Evolutionary conservation across 2,888 invertebrate species (phyloP).

Genomic region (Oscheius myriophilus): DNA sequence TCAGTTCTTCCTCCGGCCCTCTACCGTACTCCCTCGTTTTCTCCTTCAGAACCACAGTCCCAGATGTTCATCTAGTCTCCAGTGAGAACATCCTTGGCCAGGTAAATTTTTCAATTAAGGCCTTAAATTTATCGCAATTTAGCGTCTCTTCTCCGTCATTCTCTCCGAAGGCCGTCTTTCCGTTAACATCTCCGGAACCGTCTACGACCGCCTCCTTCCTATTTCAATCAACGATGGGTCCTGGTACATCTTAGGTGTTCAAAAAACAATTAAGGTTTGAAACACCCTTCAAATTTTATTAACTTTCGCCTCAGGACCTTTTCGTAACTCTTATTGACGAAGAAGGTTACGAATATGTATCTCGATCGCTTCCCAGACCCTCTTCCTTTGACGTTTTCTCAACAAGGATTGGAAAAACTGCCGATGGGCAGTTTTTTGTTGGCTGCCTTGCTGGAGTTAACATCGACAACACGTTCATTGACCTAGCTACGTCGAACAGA

Average conservation of each 20-base stretch:
- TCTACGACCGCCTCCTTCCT: conserved; percentile 44
- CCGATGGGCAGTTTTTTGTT: conserved; percentile 43
- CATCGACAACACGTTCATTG: conserved; percentile 40
- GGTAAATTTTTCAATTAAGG: not conserved
- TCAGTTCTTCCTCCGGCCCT: conserved; percentile 33
- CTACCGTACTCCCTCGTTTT: conserved; percentile 51
- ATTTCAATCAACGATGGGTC: conserved; percentile 61
- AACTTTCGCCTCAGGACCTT: conserved; percentile 29
- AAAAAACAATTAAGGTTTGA: conserved; percentile 38
- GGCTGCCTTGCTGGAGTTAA: conserved; percentile 65
- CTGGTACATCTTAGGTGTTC: conserved; percentile 57
- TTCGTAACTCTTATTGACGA: conserved; percentile 30
- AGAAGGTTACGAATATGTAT: conserved; percentile 41
- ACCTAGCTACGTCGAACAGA: conserved; percentile 39
- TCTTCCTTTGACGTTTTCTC: conserved; percentile 53
- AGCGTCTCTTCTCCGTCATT: conserved; percentile 41
- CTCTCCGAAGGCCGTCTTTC: conserved; percentile 51
- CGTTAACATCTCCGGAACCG: conserved; percentile 46
- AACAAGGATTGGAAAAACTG: conserved; percentile 50
- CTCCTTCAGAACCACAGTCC: conserved; percentile 64
- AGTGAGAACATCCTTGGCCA: conserved; percentile 65
- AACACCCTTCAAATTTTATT: not conserved
- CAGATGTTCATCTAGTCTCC: conserved; percentile 57
- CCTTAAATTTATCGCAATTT: not conserved
- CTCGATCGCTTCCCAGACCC: conserved; percentile 33